Percentiles rank a stretch among this genome's conserved stretches.
These are phyloP conservation scores for Trinectes maculatus DNA, from an alignment of 2,113 vertebrate species.

Conservation along the genomic window DNA sequence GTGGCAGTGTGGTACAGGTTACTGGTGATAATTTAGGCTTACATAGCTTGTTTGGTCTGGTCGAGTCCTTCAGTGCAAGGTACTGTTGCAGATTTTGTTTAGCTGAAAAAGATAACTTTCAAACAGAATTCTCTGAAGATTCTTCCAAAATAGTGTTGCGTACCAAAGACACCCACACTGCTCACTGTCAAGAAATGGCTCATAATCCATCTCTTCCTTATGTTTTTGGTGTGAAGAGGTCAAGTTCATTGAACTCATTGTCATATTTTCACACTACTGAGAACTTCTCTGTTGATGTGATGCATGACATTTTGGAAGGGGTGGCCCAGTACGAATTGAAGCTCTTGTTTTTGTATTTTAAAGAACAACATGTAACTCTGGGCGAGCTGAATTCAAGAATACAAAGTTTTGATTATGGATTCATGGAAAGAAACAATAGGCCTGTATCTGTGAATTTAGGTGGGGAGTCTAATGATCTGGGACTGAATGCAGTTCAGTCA, in stretches of 20 bases:
- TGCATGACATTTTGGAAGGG: slow-evolving; percentile 16
- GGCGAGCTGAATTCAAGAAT: too few relatives aligned
- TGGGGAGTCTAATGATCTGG: slow-evolving; percentile 12
- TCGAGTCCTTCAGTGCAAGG: slow-evolving; percentile 1
- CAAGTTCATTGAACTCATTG: background rate
- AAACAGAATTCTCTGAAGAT: slow-evolving; percentile 18
- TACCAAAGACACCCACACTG: background rate
- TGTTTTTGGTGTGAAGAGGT: background rate
- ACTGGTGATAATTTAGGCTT: slow-evolving; percentile 5
- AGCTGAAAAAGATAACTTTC: slow-evolving; percentile 20
- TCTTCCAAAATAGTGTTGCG: background rate
- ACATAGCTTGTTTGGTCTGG: slow-evolving; percentile 17
- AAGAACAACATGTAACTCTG: background rate
- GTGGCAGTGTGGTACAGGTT: background rate
- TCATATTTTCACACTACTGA: slow-evolving; percentile 8
- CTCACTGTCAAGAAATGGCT: slow-evolving; percentile 6
- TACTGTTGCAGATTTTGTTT: slow-evolving; percentile 18
- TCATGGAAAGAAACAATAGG: slow-evolving; percentile 11
- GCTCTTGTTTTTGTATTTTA: background rate
- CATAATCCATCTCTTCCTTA: slow-evolving; percentile 2
- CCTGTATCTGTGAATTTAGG: slow-evolving; percentile 4
- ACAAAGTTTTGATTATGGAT: too few relatives aligned
- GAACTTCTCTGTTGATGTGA: slow-evolving; percentile 13
- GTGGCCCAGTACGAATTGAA: background rate
- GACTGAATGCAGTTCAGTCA: slow-evolving; percentile 8